Evolutionary conservation across 2,888 invertebrate species (phyloP).

Genomic region (Rhaphigaster nebulosa): DNA sequence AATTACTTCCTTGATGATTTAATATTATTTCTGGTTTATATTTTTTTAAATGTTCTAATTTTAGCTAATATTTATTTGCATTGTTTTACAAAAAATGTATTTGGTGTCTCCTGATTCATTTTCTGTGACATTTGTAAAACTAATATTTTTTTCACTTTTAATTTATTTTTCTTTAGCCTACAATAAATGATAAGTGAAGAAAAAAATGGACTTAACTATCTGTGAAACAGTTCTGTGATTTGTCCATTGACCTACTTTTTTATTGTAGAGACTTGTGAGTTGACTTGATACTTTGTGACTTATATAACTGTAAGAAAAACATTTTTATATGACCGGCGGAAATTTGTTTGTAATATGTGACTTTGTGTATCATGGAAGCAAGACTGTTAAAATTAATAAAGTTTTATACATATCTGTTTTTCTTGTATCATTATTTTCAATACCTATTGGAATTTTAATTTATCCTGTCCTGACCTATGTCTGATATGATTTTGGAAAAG

Average conservation of each 20-base stretch:
- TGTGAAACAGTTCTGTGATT: constrained; percentile 42
- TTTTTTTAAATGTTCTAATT: not conserved
- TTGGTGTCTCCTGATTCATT: not conserved
- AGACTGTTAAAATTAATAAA: constrained; percentile 50
- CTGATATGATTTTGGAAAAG: not conserved
- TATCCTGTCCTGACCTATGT: not conserved
- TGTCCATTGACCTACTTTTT: not conserved
- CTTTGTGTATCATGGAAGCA: constrained; percentile 13
- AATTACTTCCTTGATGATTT: not conserved
- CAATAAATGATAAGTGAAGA: not conserved
- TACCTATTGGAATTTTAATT: not conserved
- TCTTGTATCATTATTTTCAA: constrained; percentile 5
- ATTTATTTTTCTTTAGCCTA: not conserved
- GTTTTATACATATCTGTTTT: constrained; percentile 36
- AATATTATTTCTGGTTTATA: not conserved
- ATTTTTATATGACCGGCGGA: not conserved
- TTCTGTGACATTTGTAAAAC: not conserved
- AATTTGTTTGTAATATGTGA: not conserved
- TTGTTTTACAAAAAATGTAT: not conserved
- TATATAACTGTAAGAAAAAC: constrained; percentile 29
- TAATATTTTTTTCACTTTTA: not conserved
- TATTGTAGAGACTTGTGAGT: constrained; percentile 5
- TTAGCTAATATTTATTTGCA: not conserved
- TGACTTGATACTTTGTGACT: not conserved
- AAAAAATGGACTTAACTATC: not conserved